Base-by-base conservation (phyloP, 1,140 invertebrate species). In the Drosophila parvula region DNA sequence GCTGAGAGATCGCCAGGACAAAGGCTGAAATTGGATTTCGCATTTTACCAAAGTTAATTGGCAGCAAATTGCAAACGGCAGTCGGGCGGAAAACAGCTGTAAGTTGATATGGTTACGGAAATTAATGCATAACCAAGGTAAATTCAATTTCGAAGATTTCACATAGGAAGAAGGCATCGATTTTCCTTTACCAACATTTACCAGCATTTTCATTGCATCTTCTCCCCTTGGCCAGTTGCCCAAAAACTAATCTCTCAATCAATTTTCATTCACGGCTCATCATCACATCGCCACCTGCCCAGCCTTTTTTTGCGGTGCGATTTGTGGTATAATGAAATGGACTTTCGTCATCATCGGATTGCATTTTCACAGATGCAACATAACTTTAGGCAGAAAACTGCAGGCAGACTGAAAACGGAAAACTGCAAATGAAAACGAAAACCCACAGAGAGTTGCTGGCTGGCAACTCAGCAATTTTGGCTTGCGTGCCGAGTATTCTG, bases 401-500 rank as follows among this genome's bases (percentile, higher is more conserved):
- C 11, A 40, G 38, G n/a, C 40, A 41, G 40, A 41, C 16, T 45
- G 22, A 18, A 30, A 27, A 41, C 16, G 27, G 22, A 18, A 30
- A 27, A 10, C 9, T 63, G 60, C 27, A 51, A 50, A 30, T 43
- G 36, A 44, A 58, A 58, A 44, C 14, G 45, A 65, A 68, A 65
- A 51, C 18, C 45, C 59, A 30, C 55, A 57, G 41, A 60, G 51
- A 61, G 27, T 38, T 55, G 55, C 41, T 41, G 36, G 48, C 36
- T 48, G 58, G 48, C n/a, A n/a, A n/a, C 62, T 65, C 81, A 68
- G 44, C 68, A 74, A 59, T 69, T 68, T 56, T 62, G 50, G 69
- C 69, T 81, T 71, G 79, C 81, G 82, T 86, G 81, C 63, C 60
- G 45, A 30, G 32, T 58, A 88, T 65, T 34, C 55, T 16, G 10